Evolutionary conservation across 2,797 vertebrate genomes (phyloP).

Genomic region (Gila robusta): DNA sequence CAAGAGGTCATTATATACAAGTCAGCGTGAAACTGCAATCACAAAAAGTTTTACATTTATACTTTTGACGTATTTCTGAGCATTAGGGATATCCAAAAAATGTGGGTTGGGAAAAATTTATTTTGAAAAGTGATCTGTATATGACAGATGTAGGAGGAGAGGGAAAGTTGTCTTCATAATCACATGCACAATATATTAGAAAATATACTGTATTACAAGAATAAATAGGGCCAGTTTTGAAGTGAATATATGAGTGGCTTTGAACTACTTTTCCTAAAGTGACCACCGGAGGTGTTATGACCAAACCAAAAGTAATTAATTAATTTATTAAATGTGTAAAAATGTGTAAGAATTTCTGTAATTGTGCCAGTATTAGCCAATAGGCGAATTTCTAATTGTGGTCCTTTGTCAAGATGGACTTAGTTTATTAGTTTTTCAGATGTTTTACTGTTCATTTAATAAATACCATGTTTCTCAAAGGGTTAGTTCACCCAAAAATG

Average conservation of each 20-base stretch:
- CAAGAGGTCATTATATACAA: not conserved
- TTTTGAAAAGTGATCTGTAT: not conserved
- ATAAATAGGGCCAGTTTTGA: too few relatives aligned
- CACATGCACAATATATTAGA: not conserved
- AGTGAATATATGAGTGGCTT: too few relatives aligned
- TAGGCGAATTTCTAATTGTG: not conserved
- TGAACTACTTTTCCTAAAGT: not conserved
- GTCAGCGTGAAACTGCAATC: not conserved
- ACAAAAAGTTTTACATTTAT: not conserved
- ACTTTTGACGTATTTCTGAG: not conserved
- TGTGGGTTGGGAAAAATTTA: not conserved
- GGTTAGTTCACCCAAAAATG: not conserved
- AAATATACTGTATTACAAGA: not conserved
- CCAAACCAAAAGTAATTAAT: not conserved
- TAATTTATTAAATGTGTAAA: not conserved
- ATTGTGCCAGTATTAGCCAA: not conserved
- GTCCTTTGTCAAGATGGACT: not conserved
- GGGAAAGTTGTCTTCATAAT: not conserved
- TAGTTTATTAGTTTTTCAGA: not conserved
- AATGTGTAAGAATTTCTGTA: not conserved
- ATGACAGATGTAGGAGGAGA: not conserved
- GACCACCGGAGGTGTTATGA: not conserved
- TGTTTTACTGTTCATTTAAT: not conserved
- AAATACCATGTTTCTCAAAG: not conserved
- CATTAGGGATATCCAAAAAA: not conserved